Evolutionary conservation across 2,113 vertebrate species (phyloP).

Genomic region (Recurvirostra avosetta): DNA sequence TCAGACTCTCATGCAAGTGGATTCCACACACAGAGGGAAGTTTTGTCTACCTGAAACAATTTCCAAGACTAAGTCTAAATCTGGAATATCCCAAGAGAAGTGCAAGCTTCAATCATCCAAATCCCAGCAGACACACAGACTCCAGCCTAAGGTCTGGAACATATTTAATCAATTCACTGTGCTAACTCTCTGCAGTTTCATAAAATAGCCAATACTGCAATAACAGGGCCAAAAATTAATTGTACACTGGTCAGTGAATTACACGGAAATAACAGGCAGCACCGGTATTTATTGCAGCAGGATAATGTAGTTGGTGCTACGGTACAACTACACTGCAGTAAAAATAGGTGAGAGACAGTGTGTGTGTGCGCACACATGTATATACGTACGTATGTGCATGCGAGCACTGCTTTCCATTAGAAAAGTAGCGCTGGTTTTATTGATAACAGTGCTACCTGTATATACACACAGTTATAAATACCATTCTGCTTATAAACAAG

Average conservation of each 20-base stretch:
- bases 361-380: accelerated
- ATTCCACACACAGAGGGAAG: not conserved
- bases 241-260: not conserved
- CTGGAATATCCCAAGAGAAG: slow-evolving; percentile 36
- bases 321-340: not conserved
- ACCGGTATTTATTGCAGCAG: not conserved
- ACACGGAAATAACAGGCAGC: not conserved
- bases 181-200: slow-evolving; percentile 33
- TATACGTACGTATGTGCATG: accelerated
- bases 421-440: not conserved
- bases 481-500: not conserved
- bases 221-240: slow-evolving; percentile 56
- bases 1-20: not conserved
- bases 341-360: not conserved
- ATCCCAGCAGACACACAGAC: slow-evolving; percentile 13
- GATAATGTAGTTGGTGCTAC: not conserved
- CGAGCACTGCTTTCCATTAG: not conserved
- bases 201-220: slow-evolving; percentile 43
- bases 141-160: slow-evolving; percentile 49
- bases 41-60: slow-evolving; percentile 40
- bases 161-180: slow-evolving; percentile 52
- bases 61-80: slow-evolving; percentile 29
- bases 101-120: slow-evolving; percentile 22
- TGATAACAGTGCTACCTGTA: not conserved
- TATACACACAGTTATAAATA: not conserved